Conservation (phyloP, 2,797 vertebrate species). For the Lagodon rhomboides region DNA sequence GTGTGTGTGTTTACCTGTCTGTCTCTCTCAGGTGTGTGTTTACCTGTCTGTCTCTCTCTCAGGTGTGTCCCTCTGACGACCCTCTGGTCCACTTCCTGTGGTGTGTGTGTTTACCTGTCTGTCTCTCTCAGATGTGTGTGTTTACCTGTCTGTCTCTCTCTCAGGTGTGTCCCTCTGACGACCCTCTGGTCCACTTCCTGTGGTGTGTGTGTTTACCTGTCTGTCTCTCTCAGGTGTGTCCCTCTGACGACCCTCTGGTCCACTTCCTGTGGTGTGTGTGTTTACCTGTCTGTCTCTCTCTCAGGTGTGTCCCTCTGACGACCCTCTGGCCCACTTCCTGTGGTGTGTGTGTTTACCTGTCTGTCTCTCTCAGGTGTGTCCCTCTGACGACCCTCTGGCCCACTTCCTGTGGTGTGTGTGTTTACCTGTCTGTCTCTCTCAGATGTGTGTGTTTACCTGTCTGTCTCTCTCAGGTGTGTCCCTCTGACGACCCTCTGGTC, state of each 20-base stretch:
- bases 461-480: background rate
- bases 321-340: conserved; percentile 77
- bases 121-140: background rate
- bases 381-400: too few relatives aligned
- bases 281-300: conserved; percentile 40
- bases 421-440: background rate
- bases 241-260: too few relatives aligned
- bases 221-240: background rate
- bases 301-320: conserved; percentile 74
- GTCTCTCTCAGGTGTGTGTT: background rate
- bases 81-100: background rate
- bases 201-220: background rate
- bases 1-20: too few relatives aligned
- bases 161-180: background rate
- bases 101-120: background rate
- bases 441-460: conserved; percentile 4
- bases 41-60: background rate
- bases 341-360: conserved; percentile 58
- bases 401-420: too few relatives aligned
- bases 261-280: too few relatives aligned
- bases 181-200: too few relatives aligned
- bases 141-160: background rate
- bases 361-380: background rate
- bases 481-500: too few relatives aligned
- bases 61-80: too few relatives aligned